Evolutionary conservation across 2,113 vertebrate genomes (phyloP), one percentile per base, ranked within the genome.

Genomic region (Phasianus colchicus): DNA sequence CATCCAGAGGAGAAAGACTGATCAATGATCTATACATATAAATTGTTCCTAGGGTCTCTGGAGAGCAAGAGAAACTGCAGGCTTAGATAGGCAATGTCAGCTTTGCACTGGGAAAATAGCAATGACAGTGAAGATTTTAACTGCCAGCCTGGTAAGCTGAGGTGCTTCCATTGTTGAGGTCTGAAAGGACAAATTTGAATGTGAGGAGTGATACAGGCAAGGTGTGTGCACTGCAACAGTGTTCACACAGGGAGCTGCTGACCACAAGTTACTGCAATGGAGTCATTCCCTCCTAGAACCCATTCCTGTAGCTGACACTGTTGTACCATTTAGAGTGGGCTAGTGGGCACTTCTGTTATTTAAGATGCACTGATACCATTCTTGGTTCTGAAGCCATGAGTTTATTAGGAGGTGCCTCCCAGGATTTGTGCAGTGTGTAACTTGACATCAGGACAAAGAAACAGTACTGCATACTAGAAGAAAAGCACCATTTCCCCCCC

Each of bases 371-470:
- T 94, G 48, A n/a, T 3, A 60, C 25, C 24, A 32, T 61, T 77
- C 79, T 29, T 74, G 67, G 40, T 65, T 29, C 69, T 65, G 38
- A 86, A 88, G 32, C 5, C 42, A 47, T 9, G 11, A 1, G 3
- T 11, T 2, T 64, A 71, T 29, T 64, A 61, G 48, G 60, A 95
- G 38, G 55, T 72, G 15, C 8, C 55, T 88, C 48, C 55, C 38
- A 74, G 75, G 80, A 75, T 86, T 85, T 77, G 65, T 79, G 66
- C 24, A 89, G 61, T 30, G 61, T 86, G 52, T 88, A 61, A 40
- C 40, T 50, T 86, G 52, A 78, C 43, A 43, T 18, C 47, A 89
- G 83, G 48, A 65, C 17, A 84, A 75, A 86, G 27, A n/a, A 75
- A 81, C 67, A 81, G 19, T 88, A 58, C 15, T 61, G 15, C 48